These are phyloP conservation scores for Cosmopolites sordidus DNA, from an alignment of 2,888 invertebrate species.

Conservation along the genomic window DNA sequence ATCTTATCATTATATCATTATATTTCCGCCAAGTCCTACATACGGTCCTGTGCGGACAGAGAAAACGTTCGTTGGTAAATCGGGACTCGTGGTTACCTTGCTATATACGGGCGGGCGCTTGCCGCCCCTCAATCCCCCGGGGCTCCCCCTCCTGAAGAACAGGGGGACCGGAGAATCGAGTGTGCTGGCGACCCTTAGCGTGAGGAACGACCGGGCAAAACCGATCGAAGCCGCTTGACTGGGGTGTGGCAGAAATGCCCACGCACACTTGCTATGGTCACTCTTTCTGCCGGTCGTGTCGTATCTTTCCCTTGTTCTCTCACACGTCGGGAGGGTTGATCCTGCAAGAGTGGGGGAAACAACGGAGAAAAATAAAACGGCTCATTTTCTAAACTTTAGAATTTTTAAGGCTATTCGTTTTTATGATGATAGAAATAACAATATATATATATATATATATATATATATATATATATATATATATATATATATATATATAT, in stretches of 20 bases:
- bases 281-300: slow-evolving; percentile 19
- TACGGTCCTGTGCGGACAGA: slow-evolving; percentile 2
- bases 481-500: too few species aligned
- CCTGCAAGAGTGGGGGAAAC: too few species aligned
- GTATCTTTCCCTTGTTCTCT: slow-evolving; percentile 3
- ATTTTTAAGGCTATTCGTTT: too few species aligned
- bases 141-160: slow-evolving; percentile 1
- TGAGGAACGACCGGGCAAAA: slow-evolving; percentile 49
- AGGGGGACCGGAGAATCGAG: slow-evolving; percentile 25
- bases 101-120: slow-evolving; percentile 37
- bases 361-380: slow-evolving; percentile 6
- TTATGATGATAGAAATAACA: slow-evolving; percentile 8
- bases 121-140: slow-evolving; percentile 18
- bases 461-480: too few species aligned
- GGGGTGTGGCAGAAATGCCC: slow-evolving; percentile 48
- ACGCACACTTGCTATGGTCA: slow-evolving; percentile 38
- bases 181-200: slow-evolving; percentile 43
- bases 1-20: too few species aligned
- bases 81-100: slow-evolving; percentile 41
- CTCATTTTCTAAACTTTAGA: too few species aligned
- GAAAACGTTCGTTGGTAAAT: slow-evolving; percentile 35
- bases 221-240: slow-evolving; percentile 46
- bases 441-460: too few species aligned
- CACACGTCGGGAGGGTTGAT: too few species aligned
- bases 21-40: slow-evolving; percentile 16